A percentile compares a stretch with the other conserved stretches of the same genome.
Conservation (phyloP, 2,888 invertebrate genomes). For the Cerastoderma edule region DNA sequence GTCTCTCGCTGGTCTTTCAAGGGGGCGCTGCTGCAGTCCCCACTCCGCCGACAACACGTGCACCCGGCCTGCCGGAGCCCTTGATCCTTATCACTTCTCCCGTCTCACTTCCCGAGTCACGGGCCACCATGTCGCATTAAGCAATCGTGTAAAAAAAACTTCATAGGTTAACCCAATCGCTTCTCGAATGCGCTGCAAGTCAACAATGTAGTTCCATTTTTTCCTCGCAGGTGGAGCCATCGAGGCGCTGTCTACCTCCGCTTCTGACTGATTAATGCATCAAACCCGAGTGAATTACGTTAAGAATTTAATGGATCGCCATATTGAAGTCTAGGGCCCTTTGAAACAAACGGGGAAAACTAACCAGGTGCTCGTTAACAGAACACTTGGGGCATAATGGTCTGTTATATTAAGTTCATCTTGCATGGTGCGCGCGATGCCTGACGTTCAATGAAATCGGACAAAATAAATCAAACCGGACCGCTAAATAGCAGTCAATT, state of each 20-base stretch:
- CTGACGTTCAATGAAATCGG: constrained; percentile 41
- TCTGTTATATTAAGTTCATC: constrained; percentile 22
- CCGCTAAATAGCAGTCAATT: constrained; percentile 47
- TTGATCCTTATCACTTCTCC: constrained; percentile 53
- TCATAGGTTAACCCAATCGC: constrained; percentile 69
- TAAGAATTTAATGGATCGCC: constrained; percentile 78
- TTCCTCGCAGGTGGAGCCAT: constrained; percentile 73
- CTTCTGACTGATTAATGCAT: constrained; percentile 75
- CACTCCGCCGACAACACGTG: constrained; percentile 42
- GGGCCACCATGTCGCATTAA: constrained; percentile 62
- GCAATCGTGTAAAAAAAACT: constrained; percentile 67
- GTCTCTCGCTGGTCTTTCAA: constrained; percentile 33
- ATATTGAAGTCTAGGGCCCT: constrained; percentile 58
- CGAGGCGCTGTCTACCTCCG: constrained; percentile 62
- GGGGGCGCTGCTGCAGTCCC: constrained; percentile 31
- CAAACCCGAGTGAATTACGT: constrained; percentile 76
- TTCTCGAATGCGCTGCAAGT: constrained; percentile 63
- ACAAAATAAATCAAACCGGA: constrained; percentile 47
- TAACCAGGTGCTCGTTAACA: constrained; percentile 52
- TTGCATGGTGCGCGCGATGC: constrained; percentile 39
- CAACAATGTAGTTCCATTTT: constrained; percentile 70
- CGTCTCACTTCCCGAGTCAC: constrained; percentile 31
- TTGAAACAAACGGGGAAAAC: constrained; percentile 60
- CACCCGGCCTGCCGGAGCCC: constrained; percentile 25
- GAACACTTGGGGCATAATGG: constrained; percentile 42